These are phyloP conservation scores for Zaprionus lachaisei DNA, from an alignment of 1,140 invertebrate species.

Conservation along the genomic window DNA sequence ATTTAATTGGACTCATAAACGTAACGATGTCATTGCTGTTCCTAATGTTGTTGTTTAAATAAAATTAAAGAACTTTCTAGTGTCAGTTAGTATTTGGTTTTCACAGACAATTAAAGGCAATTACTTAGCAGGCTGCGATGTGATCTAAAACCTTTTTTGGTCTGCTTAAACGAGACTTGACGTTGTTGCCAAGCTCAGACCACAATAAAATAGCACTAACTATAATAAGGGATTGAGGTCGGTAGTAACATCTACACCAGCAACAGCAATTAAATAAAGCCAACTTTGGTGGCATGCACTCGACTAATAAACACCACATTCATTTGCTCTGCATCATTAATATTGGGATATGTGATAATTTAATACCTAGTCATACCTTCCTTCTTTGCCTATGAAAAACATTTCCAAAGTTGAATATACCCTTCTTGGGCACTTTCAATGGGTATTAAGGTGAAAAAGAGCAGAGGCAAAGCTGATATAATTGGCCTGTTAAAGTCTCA, in stretches of 20 bases:
- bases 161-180: slow-evolving; percentile 10
- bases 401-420: background rate
- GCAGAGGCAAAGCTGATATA: slow-evolving; percentile 43
- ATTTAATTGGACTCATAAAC: slow-evolving; percentile 17
- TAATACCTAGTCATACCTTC: background rate
- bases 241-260: background rate
- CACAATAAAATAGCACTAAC: slow-evolving; percentile 23
- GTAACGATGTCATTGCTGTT: background rate
- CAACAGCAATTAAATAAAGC: background rate
- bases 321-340: background rate
- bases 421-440: background rate
- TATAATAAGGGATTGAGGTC: slow-evolving; percentile 10
- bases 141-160: background rate
- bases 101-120: slow-evolving; percentile 35
- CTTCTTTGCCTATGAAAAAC: background rate
- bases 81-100: slow-evolving; percentile 11
- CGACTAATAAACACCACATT: background rate
- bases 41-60: background rate
- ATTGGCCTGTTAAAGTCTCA: slow-evolving; percentile 55
- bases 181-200: slow-evolving; percentile 5
- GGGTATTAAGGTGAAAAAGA: background rate
- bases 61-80: too few species aligned
- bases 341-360: too few species aligned
- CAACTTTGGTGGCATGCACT: background rate
- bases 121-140: slow-evolving; percentile 24